These are phyloP conservation scores for Ostrea denselamellosa DNA, from an alignment of 1,140 invertebrate genomes.

Conservation along the genomic window DNA sequence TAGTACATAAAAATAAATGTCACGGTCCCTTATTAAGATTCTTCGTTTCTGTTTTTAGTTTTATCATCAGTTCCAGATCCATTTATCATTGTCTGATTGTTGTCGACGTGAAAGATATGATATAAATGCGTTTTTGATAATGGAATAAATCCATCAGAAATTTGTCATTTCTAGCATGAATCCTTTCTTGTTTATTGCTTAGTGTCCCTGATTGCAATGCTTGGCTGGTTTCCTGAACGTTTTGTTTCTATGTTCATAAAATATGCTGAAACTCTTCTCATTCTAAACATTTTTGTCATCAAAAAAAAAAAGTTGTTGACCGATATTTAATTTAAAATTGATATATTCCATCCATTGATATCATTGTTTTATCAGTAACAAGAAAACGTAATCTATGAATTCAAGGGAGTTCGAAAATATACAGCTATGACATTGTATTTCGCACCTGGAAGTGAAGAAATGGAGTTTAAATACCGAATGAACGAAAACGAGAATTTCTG, in stretches of 20 bases:
- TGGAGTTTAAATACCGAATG: too few species aligned
- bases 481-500: too few species aligned
- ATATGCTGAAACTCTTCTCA: not conserved
- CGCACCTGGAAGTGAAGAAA: too few species aligned
- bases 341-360: too few species aligned
- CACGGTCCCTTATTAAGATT: too few species aligned
- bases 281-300: not conserved
- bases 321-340: too few species aligned
- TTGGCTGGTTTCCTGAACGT: not conserved
- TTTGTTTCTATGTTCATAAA: not conserved
- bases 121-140: constrained; percentile 46
- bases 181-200: not conserved
- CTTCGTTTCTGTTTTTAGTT: not conserved
- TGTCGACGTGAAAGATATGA: not conserved
- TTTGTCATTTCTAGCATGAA: constrained; percentile 25
- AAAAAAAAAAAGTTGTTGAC: too few species aligned
- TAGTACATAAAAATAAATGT: too few species aligned
- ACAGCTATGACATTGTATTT: too few species aligned
- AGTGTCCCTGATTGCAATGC: not conserved
- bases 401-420: too few species aligned
- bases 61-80: not conserved
- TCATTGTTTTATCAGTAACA: too few species aligned
- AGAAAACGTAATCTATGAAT: too few species aligned
- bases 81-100: constrained; percentile 21
- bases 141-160: constrained; percentile 39